Conservation (phyloP, 2,797 vertebrate genomes). For the Hippocampus kuda region DNA sequence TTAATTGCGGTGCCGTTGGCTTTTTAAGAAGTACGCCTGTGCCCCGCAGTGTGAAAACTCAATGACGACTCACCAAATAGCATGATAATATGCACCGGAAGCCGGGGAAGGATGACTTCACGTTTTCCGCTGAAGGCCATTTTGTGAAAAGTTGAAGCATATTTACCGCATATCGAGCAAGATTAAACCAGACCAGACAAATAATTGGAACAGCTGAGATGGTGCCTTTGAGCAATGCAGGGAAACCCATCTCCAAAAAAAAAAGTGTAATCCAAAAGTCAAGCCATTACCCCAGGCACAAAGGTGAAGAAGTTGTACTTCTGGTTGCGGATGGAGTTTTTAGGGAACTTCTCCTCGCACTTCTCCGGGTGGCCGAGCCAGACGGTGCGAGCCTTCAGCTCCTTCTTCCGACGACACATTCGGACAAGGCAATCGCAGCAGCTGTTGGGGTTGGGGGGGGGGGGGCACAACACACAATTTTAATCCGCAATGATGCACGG, state of each 20-base stretch:
- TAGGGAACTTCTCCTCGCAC: conserved; percentile 94
- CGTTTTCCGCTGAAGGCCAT: not conserved
- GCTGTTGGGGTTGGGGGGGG: conserved; percentile 51
- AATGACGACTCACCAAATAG: conserved; percentile 23
- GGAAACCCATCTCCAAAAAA: not conserved
- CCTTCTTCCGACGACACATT: conserved; percentile 80
- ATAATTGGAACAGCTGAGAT: no score
- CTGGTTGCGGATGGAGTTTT: conserved; percentile 94
- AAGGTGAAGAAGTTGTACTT: conserved; percentile 97
- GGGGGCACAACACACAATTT: not conserved
- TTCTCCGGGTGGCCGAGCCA: conserved; percentile 97
- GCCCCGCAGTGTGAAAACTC: conserved; percentile 39
- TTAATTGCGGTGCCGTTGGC: conserved; percentile 56
- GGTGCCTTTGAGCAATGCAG: not conserved
- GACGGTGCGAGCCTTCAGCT: conserved; percentile 74
- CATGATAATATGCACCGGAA: not conserved
- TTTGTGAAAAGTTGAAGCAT: no score
- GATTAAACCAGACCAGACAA: not conserved
- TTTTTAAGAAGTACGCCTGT: conserved; percentile 65
- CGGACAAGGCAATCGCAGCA: conserved; percentile 85
- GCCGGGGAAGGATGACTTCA: not conserved
- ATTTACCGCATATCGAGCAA: no score
- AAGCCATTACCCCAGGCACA: conserved; percentile 83
- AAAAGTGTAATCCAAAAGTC: not conserved
- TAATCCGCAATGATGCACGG: not conserved